These are phyloP conservation scores for Acrossocheilus fasciatus DNA, from an alignment of 2,797 vertebrate genomes.

Conservation along the genomic window DNA sequence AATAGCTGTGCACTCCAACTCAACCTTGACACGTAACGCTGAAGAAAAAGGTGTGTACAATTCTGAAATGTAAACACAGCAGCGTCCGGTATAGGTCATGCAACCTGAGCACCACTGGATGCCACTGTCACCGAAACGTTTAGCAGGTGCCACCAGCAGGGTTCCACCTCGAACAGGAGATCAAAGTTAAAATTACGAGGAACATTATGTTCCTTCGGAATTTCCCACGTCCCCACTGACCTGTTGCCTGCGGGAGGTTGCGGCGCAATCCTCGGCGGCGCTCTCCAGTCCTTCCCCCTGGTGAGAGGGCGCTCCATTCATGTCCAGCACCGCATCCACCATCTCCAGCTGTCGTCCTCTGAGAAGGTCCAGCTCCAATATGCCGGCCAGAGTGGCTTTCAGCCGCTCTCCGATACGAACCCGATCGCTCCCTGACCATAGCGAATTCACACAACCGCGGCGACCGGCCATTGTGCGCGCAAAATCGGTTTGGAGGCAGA, in stretches of 20 bases:
- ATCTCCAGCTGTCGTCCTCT: conserved; percentile 78
- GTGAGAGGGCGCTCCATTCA: conserved; percentile 57
- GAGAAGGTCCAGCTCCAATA: conserved; percentile 84
- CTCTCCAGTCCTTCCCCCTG: conserved; percentile 61
- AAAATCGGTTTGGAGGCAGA: conserved; percentile 30
- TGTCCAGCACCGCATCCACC: conserved; percentile 76
- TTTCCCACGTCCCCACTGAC: conserved; percentile 73
- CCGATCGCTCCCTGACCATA: conserved; percentile 83
- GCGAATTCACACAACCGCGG: conserved; percentile 79
- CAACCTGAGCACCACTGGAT: conserved; percentile 18
- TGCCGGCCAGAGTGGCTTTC: conserved; percentile 82
- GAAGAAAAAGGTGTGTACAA: conserved; percentile 37
- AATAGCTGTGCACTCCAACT: conserved; percentile 20
- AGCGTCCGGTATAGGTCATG: conserved; percentile 25
- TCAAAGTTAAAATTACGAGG: conserved; percentile 16
- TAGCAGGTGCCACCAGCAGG: conserved; percentile 20
- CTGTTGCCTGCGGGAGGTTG: conserved; percentile 82
- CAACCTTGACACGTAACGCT: conserved; percentile 47
- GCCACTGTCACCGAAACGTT: conserved; percentile 22
- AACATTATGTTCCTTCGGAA: not conserved
- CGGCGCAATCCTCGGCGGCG: conserved; percentile 68
- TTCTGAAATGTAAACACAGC: conserved; percentile 55
- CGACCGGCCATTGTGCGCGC: conserved; percentile 77
- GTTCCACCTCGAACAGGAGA: not conserved
- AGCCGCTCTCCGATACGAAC: conserved; percentile 84